Evolutionary conservation across 2,113 vertebrate genomes (phyloP).

Genomic region (Albula goreensis): DNA sequence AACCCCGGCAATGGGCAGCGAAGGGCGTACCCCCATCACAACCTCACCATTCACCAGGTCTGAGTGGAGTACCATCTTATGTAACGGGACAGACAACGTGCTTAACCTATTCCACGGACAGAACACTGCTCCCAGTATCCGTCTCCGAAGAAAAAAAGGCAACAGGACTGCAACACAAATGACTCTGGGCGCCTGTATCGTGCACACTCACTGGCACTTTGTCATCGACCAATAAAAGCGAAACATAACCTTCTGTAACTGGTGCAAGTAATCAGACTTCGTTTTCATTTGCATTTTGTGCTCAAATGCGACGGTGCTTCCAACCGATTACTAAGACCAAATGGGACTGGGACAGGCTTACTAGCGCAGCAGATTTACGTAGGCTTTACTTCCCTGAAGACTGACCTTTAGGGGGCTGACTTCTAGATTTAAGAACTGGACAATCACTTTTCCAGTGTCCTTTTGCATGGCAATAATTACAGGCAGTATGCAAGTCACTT

Average conservation of each 20-base stretch:
- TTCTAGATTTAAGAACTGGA: too few species aligned
- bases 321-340: too few species aligned
- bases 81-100: neutral
- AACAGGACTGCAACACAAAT: neutral
- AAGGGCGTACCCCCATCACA: slow-evolving; percentile 8
- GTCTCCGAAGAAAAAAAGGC: slow-evolving; percentile 14
- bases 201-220: neutral
- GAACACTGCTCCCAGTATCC: neutral
- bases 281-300: too few species aligned
- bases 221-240: neutral
- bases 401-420: too few species aligned
- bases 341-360: too few species aligned
- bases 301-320: too few species aligned
- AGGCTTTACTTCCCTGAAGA: too few species aligned
- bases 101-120: slow-evolving; percentile 5
- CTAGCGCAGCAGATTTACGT: too few species aligned
- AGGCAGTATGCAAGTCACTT: too few species aligned
- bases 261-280: neutral
- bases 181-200: slow-evolving; percentile 2
- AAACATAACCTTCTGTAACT: slow-evolving; percentile 16
- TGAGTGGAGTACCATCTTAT: neutral
- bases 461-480: too few species aligned
- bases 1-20: slow-evolving; percentile 1
- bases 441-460: too few species aligned
- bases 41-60: slow-evolving; percentile 4